Evolutionary conservation across 1,140 invertebrate species (phyloP).

Genomic region (Meloidogyne floridensis): DNA sequence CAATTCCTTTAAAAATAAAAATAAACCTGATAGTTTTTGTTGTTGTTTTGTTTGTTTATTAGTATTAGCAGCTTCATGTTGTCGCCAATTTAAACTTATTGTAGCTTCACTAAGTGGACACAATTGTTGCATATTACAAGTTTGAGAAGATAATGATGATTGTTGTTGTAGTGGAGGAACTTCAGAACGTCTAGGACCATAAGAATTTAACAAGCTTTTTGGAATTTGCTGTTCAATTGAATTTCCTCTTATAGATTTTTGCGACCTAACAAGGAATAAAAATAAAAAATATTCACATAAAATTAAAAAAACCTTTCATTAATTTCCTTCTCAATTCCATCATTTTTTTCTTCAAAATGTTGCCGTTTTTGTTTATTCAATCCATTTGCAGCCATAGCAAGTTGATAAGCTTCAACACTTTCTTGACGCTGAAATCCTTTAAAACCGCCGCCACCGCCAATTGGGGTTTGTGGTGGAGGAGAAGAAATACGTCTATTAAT

Average conservation of each 20-base stretch:
- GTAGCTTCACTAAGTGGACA: not conserved
- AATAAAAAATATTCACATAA: not conserved
- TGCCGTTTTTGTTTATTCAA: not conserved
- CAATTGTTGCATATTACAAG: not conserved
- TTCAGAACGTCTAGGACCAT: not conserved
- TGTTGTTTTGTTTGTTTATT: not conserved
- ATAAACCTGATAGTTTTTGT: not conserved
- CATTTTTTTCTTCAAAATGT: not conserved
- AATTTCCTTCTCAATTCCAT: not conserved
- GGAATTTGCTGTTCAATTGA: not conserved
- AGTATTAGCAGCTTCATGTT: not conserved
- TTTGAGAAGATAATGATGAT: not conserved
- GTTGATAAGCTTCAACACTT: constrained; percentile 29
- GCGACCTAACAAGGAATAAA: not conserved
- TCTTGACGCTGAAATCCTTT: constrained; percentile 25
- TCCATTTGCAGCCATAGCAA: constrained; percentile 12
- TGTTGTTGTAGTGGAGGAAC: not conserved
- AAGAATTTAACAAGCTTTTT: not conserved
- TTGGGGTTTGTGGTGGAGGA: not conserved
- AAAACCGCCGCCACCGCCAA: constrained; percentile 15
- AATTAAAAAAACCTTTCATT: not conserved
- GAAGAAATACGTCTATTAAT: not conserved
- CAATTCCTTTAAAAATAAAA: not conserved
- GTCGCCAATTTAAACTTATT: not conserved
- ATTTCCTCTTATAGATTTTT: not conserved